Evolutionary conservation across 2,113 vertebrate species (phyloP), one percentile per base, ranked within the genome.

Genomic region (Thryonomys swinderianus): DNA sequence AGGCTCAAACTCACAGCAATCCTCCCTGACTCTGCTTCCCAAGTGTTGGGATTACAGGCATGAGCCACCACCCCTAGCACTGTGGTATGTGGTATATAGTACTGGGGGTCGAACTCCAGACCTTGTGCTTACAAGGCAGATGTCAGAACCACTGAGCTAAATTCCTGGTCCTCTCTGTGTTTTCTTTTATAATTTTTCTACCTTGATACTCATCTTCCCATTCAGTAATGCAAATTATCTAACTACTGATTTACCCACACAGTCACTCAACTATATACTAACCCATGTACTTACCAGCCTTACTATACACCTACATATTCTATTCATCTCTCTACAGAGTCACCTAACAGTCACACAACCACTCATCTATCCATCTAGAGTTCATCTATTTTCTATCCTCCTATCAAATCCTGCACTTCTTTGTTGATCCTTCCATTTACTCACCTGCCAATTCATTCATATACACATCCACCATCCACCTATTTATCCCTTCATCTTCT

Each of bases 151-250:
- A 51, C 48, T 51, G 48, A 51, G 48, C 48, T 51, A 51, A n/a
- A 51, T 51, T 51, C 48, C 10, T 51, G 6, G 10, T 5, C 48
- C 66, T 85, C 59, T 32, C 59, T 92, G 20, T 84, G 94, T 69
- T 74, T 27, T 64, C 42, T 30, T 67, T 59, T 5, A 2, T 84
- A 87, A 84, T 69, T 95, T 30, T 83, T 93, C 76, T 85, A 61
- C 30, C 11, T 40, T 84, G 61, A 67, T 16, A 94, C 91, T 92
- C 90, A 73, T 82, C 55, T 92, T 93, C 78, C 51, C 37, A 64
- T 42, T 42, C 20, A 93, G 16, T 90, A 79, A 87, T 86, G 48
- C 67, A 93, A 51, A 85, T 81, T 94, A 59, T 69, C 30, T 37
- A 81, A 89, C 48, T 32, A 45, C 34, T 85, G 48, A 37, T 71